These are phyloP conservation scores for Caenorhabditis sp. DNA, from an alignment of 2,888 invertebrate species.

Conservation along the genomic window DNA sequence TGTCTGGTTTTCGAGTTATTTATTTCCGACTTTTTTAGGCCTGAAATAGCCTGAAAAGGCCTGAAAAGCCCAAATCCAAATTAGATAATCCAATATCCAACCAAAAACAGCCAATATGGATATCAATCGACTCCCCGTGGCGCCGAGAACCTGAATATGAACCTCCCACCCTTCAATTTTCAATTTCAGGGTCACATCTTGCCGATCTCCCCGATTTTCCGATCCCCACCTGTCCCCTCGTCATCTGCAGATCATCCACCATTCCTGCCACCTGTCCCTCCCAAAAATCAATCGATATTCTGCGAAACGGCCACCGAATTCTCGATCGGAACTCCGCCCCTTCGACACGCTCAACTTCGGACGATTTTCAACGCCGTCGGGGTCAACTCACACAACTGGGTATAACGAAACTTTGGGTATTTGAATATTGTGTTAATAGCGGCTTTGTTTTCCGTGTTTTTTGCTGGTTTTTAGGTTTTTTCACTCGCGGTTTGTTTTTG, in stretches of 20 bases:
- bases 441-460: no score
- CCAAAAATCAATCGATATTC: background rate
- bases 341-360: constrained; percentile 43
- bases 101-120: background rate
- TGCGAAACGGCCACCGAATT: constrained; percentile 53
- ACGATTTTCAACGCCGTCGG: constrained; percentile 55
- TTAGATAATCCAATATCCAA: no score
- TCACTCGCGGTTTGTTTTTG: background rate
- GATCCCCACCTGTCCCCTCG: constrained; percentile 3
- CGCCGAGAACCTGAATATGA: background rate
- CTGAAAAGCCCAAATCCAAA: no score
- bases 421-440: background rate
- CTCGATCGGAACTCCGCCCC: constrained; percentile 36
- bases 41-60: no score
- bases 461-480: background rate
- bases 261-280: background rate
- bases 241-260: constrained; percentile 20
- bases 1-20: no score
- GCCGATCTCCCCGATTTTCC: constrained; percentile 30
- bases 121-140: no score
- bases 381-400: constrained; percentile 52
- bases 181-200: constrained; percentile 50
- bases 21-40: no score
- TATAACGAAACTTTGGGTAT: constrained; percentile 22
- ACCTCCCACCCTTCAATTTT: no score